A percentile compares a stretch with the other conserved stretches of the same genome.
Conservation (phyloP, 35 echinoderm and acorn worm species). For the Ophiothrix spiculata region DNA sequence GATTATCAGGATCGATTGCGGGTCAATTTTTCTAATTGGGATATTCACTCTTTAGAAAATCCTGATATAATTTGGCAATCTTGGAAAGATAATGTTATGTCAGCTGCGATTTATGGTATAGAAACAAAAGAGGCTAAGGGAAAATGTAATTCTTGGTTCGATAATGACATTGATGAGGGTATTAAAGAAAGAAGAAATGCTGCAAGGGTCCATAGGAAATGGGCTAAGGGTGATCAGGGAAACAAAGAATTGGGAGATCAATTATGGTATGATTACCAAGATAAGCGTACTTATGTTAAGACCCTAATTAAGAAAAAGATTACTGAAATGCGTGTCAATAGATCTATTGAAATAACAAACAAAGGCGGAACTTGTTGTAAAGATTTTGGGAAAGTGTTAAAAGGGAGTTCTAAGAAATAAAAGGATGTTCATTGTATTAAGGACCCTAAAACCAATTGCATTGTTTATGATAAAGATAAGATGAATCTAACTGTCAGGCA, state of each 20-base stretch:
- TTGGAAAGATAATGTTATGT: constrained; percentile 18
- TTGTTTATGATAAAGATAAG: background rate
- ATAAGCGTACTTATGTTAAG: constrained; percentile 19
- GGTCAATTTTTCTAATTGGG: background rate
- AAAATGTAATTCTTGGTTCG: constrained; percentile 22
- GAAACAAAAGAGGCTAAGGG: constrained; percentile 5
- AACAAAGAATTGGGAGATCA: background rate
- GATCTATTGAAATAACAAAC: constrained; percentile 16
- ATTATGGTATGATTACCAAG: background rate
- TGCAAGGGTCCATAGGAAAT: constrained; percentile 6
- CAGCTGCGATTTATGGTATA: constrained; percentile 1
- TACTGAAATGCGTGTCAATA: constrained; percentile 21
- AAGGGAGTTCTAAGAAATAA: background rate
- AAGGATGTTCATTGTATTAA: background rate
- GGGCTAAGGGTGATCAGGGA: background rate
- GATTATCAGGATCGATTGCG: background rate
- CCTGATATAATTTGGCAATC: background rate
- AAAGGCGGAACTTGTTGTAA: constrained; percentile 17
- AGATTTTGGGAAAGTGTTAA: constrained; percentile 17
- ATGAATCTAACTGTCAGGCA: constrained; percentile 21
- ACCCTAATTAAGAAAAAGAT: constrained; percentile 19
- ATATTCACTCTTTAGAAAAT: background rate
- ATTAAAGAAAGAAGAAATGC: constrained; percentile 20
- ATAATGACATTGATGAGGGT: constrained; percentile 3
- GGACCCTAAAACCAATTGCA: background rate